Conservation (phyloP, 30 jellyfish, hydroid and myxozoan genomes). For the Morbakka virulenta region DNA sequence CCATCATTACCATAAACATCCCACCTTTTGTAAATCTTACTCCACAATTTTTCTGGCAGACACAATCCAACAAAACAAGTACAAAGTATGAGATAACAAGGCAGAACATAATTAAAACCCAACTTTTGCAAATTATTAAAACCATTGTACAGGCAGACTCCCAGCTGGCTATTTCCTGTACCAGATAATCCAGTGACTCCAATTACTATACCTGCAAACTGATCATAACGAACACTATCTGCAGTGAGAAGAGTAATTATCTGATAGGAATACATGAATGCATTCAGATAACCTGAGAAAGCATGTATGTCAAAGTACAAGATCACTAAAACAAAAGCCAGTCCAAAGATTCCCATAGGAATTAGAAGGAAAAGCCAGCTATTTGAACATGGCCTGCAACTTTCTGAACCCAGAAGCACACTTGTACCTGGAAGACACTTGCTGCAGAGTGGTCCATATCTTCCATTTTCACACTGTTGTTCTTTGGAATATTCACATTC, state of each 20-base stretch:
- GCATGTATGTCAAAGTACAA: constrained; percentile 74
- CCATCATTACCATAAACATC: not conserved
- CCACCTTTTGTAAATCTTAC: constrained; percentile 35
- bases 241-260: constrained; percentile 46
- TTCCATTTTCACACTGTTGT: constrained; percentile 37
- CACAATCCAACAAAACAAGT: constrained; percentile 58
- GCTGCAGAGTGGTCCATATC: constrained; percentile 73
- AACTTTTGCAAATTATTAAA: constrained; percentile 59
- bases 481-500: constrained; percentile 51
- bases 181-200: constrained; percentile 78
- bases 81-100: constrained; percentile 46
- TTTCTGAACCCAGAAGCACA: constrained; percentile 69
- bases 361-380: constrained; percentile 30
- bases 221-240: constrained; percentile 39
- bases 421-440: constrained; percentile 57
- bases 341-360: constrained; percentile 50
- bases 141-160: constrained; percentile 85
- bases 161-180: constrained; percentile 71
- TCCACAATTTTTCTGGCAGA: constrained; percentile 45
- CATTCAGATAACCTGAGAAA: constrained; percentile 90
- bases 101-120: constrained; percentile 68
- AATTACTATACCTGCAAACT: constrained; percentile 56
- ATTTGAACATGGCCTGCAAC: constrained; percentile 53
- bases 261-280: constrained; percentile 79
- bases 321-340: constrained; percentile 48